phyloP scores from a whole-genome alignment of 2,888 invertebrate genomes.

The Eledone cirrhosa region DNA sequence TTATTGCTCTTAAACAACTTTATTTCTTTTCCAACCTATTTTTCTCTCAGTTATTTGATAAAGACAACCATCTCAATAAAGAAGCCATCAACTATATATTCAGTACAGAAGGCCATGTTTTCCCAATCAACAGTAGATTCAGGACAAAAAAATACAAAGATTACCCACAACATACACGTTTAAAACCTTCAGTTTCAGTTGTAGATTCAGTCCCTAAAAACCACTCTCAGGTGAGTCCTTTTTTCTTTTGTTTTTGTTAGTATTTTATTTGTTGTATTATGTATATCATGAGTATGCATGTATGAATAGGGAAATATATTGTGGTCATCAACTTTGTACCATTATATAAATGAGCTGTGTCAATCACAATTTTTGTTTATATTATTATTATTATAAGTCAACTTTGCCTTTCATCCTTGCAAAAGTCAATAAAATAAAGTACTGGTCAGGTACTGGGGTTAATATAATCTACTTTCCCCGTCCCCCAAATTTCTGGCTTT shows the following conservation, averaged over 20 bases:
- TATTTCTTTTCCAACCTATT: too few species aligned
- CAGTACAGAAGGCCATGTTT: conserved; percentile 73
- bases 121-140: conserved; percentile 67
- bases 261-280: not conserved
- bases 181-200: not conserved
- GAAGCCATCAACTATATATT: conserved; percentile 70
- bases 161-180: conserved; percentile 5
- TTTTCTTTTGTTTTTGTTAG: not conserved
- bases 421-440: too few species aligned
- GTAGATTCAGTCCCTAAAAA: conserved; percentile 22
- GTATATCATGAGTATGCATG: too few species aligned
- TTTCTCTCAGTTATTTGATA: conserved; percentile 72
- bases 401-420: too few species aligned
- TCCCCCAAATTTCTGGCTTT: too few species aligned
- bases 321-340: not conserved
- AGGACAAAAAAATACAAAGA: conserved; percentile 46
- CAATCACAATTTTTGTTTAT: too few species aligned
- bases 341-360: not conserved
- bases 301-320: not conserved
- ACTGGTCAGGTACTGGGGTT: too few species aligned
- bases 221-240: conserved; percentile 10
- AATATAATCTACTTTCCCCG: too few species aligned
- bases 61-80: conserved; percentile 72
- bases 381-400: too few species aligned
- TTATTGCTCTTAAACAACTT: too few species aligned